Evolutionary conservation across 2,888 invertebrate genomes (phyloP), one percentile per base, ranked within the genome.

Genomic region (Catocala nupta): DNA sequence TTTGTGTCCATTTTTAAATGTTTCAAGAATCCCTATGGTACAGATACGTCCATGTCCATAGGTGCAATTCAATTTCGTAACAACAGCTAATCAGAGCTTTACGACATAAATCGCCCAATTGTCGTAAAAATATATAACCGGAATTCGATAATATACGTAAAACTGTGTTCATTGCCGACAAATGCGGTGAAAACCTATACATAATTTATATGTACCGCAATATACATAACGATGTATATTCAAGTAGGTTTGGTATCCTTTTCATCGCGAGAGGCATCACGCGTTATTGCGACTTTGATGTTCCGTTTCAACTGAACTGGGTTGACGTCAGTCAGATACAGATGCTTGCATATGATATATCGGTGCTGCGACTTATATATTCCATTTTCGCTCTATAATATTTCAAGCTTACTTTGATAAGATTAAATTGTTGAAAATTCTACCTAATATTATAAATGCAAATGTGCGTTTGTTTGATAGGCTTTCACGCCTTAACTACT

Each of bases 261-360:
- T 66, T 63, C 64, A 68, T 69, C 50, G 13, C 44, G 53, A 62
- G 54, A 63, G 47, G 60, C 62, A 73, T 71, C 50, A 61, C 34
- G 61, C 57, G 63, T 66, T 75, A 69, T 75, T 63, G 55, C 63
- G 45, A 69, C 64, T 73, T 65, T 68, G 71, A 68, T 73, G 68
- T 71, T 68, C 59, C 55, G 59, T 71, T 73, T 75, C 58, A 65
- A 65, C 53, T 59, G 63, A 60, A 56, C 57, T 34, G 54, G 55
- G 63, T 60, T 65, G 60, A 55, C 55, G 25, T 49, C 56, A 36
- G 54, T 63, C 53, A 57, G 43, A 34, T 47, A 47, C 49, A 59
- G 59, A 44, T 51, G 44, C 49, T 33, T 44, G 57, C 44, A 50
- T 57, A 49, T 48, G 48, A 55, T 39, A 51, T 57, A 57, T 51